Percentiles rank a stretch among this genome's conserved stretches.
Evolutionary conservation across 2,113 vertebrate genomes (phyloP).

Genomic region (Crotalus tigris): DNA sequence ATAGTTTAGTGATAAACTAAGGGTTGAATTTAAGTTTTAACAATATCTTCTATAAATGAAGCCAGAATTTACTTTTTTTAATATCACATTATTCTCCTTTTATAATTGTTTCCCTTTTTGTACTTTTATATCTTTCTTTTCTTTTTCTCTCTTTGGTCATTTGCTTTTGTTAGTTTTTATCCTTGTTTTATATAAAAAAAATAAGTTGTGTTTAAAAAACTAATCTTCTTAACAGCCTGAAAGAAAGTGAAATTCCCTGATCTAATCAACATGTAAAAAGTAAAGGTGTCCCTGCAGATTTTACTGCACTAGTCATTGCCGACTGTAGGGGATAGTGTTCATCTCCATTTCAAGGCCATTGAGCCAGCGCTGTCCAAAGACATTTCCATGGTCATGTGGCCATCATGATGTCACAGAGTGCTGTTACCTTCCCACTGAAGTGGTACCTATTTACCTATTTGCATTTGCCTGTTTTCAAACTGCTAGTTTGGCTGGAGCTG

Average conservation of each 20-base stretch:
- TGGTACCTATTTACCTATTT: background rate
- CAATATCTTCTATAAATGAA: background rate
- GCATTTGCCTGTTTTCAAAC: background rate
- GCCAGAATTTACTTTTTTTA: background rate
- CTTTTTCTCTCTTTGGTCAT: background rate
- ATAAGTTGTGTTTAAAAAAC: background rate
- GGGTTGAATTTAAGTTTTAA: background rate
- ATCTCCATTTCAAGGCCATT: background rate
- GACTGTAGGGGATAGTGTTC: background rate
- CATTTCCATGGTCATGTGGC: background rate
- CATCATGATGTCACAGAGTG: background rate
- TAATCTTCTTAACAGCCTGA: background rate
- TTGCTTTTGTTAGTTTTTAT: background rate
- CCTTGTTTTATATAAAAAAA: background rate
- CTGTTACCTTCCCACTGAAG: background rate
- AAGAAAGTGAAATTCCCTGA: background rate
- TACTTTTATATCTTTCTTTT: background rate
- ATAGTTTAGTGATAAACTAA: background rate
- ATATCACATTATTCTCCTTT: background rate
- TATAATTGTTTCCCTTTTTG: background rate
- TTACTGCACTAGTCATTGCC: background rate
- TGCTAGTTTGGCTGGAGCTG: background rate
- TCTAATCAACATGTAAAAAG: background rate
- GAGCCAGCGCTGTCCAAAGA: background rate
- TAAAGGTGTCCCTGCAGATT: background rate